Evolutionary conservation across 2,888 invertebrate species (phyloP).

Genomic region (Octonoba sinensis): DNA sequence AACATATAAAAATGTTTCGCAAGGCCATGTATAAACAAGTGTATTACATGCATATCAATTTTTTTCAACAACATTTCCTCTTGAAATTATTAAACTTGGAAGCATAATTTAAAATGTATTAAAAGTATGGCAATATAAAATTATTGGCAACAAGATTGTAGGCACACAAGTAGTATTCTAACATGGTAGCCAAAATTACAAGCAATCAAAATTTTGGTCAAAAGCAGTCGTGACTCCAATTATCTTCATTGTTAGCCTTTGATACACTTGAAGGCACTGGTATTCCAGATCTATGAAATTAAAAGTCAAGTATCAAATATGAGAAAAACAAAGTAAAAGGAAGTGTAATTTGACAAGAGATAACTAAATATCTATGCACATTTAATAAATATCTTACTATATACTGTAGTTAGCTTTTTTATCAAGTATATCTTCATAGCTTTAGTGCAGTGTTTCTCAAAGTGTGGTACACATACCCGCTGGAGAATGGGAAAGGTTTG

Average conservation of each 20-base stretch:
- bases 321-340: neutral
- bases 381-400: no score
- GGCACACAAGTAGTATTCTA: conserved; percentile 46
- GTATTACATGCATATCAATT: neutral
- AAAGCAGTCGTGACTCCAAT: conserved; percentile 55
- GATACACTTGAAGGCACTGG: conserved; percentile 44
- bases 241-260: conserved; percentile 36
- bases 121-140: conserved; percentile 7
- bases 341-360: no score
- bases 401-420: no score
- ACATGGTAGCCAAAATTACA: conserved; percentile 51
- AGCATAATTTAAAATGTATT: no score
- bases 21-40: no score
- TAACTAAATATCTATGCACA: no score
- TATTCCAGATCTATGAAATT: conserved; percentile 45
- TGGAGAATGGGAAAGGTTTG: no score
- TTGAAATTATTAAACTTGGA: neutral
- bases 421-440: no score
- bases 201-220: conserved; percentile 14
- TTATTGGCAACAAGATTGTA: conserved; percentile 42
- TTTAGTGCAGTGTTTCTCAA: no score
- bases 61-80: neutral
- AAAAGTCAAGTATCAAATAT: neutral
- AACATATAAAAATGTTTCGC: no score
- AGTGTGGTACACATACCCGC: no score